Conservation (phyloP, 2,113 vertebrate genomes). For the Numida meleagris region DNA sequence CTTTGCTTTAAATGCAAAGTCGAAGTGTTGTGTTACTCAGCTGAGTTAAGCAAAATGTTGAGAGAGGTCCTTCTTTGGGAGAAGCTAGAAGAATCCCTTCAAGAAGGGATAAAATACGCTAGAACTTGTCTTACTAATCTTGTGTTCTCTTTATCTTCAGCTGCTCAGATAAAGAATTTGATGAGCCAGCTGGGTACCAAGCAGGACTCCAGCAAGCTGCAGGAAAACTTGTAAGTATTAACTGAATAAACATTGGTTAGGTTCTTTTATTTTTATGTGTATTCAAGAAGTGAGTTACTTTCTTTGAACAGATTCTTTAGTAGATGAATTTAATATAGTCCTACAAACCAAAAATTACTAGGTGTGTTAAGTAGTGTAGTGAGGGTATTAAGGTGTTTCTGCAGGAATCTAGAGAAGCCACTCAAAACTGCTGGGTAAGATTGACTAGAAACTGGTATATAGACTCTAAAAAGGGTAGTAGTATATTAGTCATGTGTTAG, state of each 20-base stretch:
- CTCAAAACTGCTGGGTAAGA: neutral
- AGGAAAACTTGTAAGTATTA: conserved; percentile 90
- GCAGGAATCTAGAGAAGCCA: neutral
- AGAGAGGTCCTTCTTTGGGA: neutral
- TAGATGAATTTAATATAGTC: neutral
- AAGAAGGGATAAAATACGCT: neutral
- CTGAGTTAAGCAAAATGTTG: neutral
- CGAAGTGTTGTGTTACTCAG: neutral
- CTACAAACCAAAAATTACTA: neutral
- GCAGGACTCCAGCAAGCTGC: conserved; percentile 91
- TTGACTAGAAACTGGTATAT: neutral
- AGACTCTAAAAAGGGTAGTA: neutral
- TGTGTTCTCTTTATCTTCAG: conserved; percentile 69
- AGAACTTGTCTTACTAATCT: neutral
- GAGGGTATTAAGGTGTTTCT: neutral
- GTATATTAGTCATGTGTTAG: neutral
- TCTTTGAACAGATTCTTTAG: neutral
- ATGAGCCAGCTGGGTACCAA: conserved; percentile 93
- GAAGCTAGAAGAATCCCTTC: neutral
- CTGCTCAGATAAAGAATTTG: conserved; percentile 93
- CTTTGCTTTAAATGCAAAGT: neutral
- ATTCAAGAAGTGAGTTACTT: neutral
- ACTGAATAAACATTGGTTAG: neutral
- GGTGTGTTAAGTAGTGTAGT: neutral
- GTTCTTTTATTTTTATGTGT: neutral